Conservation (phyloP, 2,888 invertebrate genomes). For the Mechanitis messenoides region DNA sequence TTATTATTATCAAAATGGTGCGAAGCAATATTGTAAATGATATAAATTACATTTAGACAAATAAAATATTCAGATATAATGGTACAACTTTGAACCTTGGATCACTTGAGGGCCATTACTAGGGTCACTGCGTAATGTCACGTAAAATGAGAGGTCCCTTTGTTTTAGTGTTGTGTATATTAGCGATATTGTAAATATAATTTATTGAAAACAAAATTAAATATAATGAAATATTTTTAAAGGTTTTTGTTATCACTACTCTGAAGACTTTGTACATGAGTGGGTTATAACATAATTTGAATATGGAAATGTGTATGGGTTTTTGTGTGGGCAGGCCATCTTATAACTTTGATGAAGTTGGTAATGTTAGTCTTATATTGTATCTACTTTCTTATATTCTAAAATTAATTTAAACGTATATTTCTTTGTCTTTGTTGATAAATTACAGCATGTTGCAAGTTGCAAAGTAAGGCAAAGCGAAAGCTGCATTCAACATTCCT, state of each 20-base stretch:
- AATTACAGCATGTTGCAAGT: constrained; percentile 9
- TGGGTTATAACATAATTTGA: not conserved
- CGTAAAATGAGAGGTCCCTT: constrained; percentile 58
- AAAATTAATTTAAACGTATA: constrained; percentile 1
- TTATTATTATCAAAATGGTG: not conserved
- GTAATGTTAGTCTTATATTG: not conserved
- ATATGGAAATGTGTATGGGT: no score
- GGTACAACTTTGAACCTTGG: constrained; percentile 11
- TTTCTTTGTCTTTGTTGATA: constrained; percentile 12
- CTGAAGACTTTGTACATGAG: not conserved
- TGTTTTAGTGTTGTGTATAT: constrained; percentile 40
- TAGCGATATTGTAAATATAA: constrained; percentile 6
- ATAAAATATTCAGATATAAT: not conserved
- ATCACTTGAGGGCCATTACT: constrained; percentile 36
- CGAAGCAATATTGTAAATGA: no score
- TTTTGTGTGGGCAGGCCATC: not conserved
- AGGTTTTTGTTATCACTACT: no score
- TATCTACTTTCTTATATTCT: not conserved
- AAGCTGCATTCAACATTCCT: constrained; percentile 16
- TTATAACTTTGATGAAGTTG: not conserved
- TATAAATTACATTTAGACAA: not conserved
- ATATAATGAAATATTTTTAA: no score
- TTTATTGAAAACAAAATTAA: not conserved
- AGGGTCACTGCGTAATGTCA: constrained; percentile 67
- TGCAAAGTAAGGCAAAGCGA: constrained; percentile 10